Evolutionary conservation across 37 sponge, comb jelly and placozoan species (phyloP), one percentile per base, ranked within the genome.

Genomic region (Beroe ovata): DNA sequence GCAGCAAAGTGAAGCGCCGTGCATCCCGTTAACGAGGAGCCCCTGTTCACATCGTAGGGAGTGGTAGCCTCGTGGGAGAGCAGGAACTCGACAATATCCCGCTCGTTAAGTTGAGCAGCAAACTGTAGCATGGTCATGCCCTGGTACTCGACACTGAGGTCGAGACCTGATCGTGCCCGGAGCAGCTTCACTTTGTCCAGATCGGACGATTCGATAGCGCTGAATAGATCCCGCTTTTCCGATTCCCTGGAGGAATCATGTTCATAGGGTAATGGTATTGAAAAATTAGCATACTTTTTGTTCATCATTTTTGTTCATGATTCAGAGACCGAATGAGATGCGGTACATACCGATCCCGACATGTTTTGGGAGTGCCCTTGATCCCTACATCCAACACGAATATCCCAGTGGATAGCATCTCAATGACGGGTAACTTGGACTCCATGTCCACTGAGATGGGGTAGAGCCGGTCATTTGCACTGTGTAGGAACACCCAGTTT

Each of bases 401-500:
- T 4, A 77, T 42, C 26, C 84, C 84, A 4, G 84, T 77, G 0
- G 84, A 39, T 0, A 42, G 19, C 54, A 77, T 77, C 33, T 77
- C 84, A 3, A 21, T 36, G 47, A 77, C 84, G 33, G 84, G 84
- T 77, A 77, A 25, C 28, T 77, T 77, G 22, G 84, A 77, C 33
- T 77, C 84, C 84, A 77, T 77, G 54, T 77, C 84, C 22, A 77
- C 84, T 6, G 54, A 42, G 18, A 77, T 77, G n/a, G 84, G 84
- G 84, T 77, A 77, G 8, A 77, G 38, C 41, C 84, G 39, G 54
- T 77, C 84, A 26, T 77, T 77, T 20, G 84, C 84, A 16, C 84
- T 77, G 84, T 77, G 84, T 40, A 77, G 38, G 54, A 77, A 77
- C 2, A 77, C 84, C 84, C 84, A 77, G 84, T 77, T 77, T 40